These are phyloP conservation scores for Camelus dromedarius DNA, from an alignment of 2,113 vertebrate genomes.

Conservation along the genomic window DNA sequence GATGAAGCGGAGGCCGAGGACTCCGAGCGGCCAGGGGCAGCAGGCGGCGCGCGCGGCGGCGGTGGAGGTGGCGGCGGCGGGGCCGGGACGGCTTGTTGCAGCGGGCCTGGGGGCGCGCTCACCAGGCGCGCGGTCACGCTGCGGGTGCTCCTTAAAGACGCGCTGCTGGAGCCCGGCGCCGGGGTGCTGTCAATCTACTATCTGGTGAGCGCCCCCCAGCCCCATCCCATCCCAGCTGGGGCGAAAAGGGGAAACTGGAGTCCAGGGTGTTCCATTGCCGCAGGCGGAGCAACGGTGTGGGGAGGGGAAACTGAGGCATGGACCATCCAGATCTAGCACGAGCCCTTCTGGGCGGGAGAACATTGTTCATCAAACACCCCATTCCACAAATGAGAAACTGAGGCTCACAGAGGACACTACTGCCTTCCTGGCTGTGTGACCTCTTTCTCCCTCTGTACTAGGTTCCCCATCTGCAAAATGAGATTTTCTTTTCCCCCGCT, in stretches of 20 bases:
- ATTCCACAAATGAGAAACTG: background rate
- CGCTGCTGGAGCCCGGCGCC: constrained; percentile 94
- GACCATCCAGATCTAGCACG: background rate
- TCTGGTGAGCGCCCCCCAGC: constrained; percentile 88
- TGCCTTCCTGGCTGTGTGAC: background rate
- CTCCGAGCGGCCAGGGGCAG: constrained; percentile 85
- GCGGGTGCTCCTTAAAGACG: constrained; percentile 95
- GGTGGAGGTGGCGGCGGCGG: constrained; percentile 80
- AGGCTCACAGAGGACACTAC: background rate
- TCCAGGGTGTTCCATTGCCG: background rate
- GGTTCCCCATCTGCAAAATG: background rate
- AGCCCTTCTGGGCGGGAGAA: background rate
- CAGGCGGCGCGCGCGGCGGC: constrained; percentile 89
- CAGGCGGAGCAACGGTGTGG: background rate
- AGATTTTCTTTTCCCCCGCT: background rate
- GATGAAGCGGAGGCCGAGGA: constrained; percentile 85
- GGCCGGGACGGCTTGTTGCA: constrained; percentile 71
- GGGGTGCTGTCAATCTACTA: constrained; percentile 96
- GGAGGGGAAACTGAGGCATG: background rate
- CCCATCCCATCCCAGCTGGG: background rate
- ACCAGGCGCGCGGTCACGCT: constrained; percentile 96
- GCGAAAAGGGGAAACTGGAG: background rate
- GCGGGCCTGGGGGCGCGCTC: constrained; percentile 90
- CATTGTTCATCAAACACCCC: background rate
- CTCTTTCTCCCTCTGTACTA: background rate